Base-by-base conservation (phyloP, 2,113 vertebrate species). In the Orycteropus afer region DNA sequence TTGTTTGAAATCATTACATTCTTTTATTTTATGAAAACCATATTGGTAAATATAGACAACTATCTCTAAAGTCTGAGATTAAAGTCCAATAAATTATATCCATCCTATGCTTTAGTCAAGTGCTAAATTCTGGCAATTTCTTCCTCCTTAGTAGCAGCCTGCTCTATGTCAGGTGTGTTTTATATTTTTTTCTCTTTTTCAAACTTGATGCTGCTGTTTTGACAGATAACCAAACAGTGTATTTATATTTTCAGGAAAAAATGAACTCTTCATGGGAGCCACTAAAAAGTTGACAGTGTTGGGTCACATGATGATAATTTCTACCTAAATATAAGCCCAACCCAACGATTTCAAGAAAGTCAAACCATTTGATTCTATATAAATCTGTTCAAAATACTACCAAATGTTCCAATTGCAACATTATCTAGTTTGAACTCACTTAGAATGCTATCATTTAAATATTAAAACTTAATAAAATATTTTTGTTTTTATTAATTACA, bases 121-220 rank as follows among this genome's bases (percentile, higher is more conserved):
- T 12, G 25, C 3, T 34, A 53, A 80, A 67, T 34, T 42, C 32
- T 47, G 25, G 1, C 53, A 67, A 18, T 89, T 55, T 84, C 7
- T 25, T 73, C 29, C 49, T 42, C 45, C 7, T 32, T 76, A 12
- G 4, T 37, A 83, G 7, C 23, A 86, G 53, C 42, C n/a, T 94
- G 32, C 63, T 29, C 0, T 79, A n/a, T 53, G 6, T 90, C 76
- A 89, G 29, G 22, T 86, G 10, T 89, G 3, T 77, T 82, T 69
- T 37, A 71, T 83, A 42, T 86, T 69, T 91, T 74, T 40, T 87
- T 6, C 79, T 81, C n/a, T 37, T 91, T 91, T 77, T 92, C 34
- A 90, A 77, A 79, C n/a, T 88, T 89, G 53, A 77, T 90, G 65
- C 59, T 53, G 89, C 40, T 29, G 27, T 90, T 95, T 93, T 79